phyloP scores from a whole-genome alignment of 2,888 invertebrate genomes.

The Drosophila algonquin region DNA sequence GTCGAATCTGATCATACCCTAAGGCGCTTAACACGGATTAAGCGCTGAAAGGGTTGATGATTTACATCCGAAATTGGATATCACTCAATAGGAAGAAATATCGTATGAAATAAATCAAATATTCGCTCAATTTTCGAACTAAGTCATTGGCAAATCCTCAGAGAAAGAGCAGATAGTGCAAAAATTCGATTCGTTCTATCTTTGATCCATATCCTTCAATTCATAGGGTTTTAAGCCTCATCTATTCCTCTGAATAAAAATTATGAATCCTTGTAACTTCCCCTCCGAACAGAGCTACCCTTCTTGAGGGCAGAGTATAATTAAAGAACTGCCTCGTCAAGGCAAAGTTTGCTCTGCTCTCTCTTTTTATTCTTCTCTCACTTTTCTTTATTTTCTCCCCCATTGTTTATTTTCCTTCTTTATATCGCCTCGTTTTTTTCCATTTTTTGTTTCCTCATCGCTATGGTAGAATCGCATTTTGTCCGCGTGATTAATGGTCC shows the following conservation, averaged over 20 bases:
- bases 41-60: neutral
- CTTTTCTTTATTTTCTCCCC: conserved; percentile 3
- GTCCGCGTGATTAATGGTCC: conserved; percentile 71
- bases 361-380: conserved; percentile 1
- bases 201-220: neutral
- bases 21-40: conserved; percentile 30
- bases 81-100: neutral
- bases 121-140: too few species aligned
- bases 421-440: conserved; percentile 14
- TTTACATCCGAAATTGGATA: neutral
- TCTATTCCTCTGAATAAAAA: neutral
- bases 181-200: neutral
- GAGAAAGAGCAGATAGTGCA: neutral
- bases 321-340: conserved; percentile 47
- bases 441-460: conserved; percentile 35
- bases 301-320: conserved; percentile 47
- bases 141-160: neutral
- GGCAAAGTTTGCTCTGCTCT: conserved; percentile 40
- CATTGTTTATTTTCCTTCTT: conserved; percentile 38
- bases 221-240: neutral
- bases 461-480: conserved; percentile 68
- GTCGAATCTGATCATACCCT: conserved; percentile 46
- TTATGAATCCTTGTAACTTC: neutral
- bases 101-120: neutral
- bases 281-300: too few species aligned